Conservation (phyloP, 2,888 invertebrate species). For the Cheilosia scutellata region DNA sequence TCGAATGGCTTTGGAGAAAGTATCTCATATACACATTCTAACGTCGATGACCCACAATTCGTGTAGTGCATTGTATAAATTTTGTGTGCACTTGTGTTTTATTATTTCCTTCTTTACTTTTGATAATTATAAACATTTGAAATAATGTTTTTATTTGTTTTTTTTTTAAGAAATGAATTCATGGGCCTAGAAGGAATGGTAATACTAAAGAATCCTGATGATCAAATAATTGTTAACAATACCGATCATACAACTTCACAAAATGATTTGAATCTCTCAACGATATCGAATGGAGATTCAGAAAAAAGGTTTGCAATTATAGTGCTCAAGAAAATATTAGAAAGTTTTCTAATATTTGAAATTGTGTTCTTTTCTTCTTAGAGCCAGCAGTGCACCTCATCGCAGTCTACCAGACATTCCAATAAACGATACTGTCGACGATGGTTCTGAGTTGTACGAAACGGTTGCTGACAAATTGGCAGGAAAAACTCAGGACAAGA, state of each 20-base stretch:
- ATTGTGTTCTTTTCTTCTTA: conserved; percentile 74
- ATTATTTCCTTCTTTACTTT: conserved; percentile 39
- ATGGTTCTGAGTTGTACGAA: conserved; percentile 93
- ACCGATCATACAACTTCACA: conserved; percentile 81
- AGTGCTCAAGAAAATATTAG: not conserved
- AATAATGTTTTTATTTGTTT: conserved; percentile 42
- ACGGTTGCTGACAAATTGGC: conserved; percentile 88
- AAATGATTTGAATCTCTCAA: conserved; percentile 82
- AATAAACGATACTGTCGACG: conserved; percentile 88
- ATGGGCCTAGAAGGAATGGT: conserved; percentile 90
- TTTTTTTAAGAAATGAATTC: conserved; percentile 87
- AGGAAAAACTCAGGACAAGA: conserved; percentile 81
- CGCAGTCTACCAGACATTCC: conserved; percentile 94
- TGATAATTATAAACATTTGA: conserved; percentile 39
- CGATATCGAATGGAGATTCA: conserved; percentile 82
- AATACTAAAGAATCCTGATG: conserved; percentile 89
- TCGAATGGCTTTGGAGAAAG: conserved; percentile 55
- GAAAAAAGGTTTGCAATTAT: conserved; percentile 80
- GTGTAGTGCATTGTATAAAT: conserved; percentile 31
- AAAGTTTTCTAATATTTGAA: conserved; percentile 8
- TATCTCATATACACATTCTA: conserved; percentile 59
- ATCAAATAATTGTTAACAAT: conserved; percentile 84
- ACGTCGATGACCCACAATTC: conserved; percentile 67
- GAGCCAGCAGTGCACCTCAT: conserved; percentile 85
- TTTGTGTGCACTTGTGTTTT: conserved; percentile 7